Conservation (phyloP, 2,797 vertebrate species). For the Jordanella pulchra region DNA sequence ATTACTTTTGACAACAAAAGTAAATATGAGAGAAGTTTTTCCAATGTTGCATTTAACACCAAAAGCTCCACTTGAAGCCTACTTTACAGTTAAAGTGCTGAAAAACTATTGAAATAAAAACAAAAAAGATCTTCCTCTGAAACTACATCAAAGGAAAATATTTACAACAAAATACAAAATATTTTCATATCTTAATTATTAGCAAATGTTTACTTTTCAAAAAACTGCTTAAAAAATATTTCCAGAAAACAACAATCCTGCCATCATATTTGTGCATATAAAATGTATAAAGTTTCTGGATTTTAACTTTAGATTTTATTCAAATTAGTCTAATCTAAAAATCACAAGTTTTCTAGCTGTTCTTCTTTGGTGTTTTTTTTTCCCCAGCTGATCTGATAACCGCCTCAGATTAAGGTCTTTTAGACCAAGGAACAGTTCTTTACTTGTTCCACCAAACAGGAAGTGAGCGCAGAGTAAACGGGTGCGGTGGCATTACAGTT, state of each 20-base stretch:
- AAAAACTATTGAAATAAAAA: too few species aligned
- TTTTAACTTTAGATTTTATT: slow-evolving; percentile 13
- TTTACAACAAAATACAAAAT: background rate
- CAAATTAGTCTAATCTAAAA: slow-evolving; percentile 3
- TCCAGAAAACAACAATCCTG: background rate
- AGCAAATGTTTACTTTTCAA: background rate
- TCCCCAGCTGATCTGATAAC: slow-evolving; percentile 44
- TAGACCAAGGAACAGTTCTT: slow-evolving; percentile 64
- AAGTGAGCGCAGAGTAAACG: slow-evolving; percentile 66
- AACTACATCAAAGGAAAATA: background rate
- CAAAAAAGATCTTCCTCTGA: too few species aligned
- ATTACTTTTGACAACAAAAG: background rate
- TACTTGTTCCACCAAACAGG: slow-evolving; percentile 76
- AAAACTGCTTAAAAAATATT: background rate
- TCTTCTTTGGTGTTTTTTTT: slow-evolving; percentile 43
- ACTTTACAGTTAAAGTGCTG: background rate
- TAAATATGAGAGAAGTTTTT: background rate
- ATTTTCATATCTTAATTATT: background rate
- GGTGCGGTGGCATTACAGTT: slow-evolving; percentile 54
- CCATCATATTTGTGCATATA: background rate
- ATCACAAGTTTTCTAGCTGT: slow-evolving; percentile 19
- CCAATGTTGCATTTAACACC: background rate
- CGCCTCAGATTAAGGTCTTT: slow-evolving; percentile 54
- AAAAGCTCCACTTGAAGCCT: background rate
- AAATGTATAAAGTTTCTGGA: too few species aligned